Conservation (phyloP, 1,140 invertebrate genomes). For the Lordiphosa collinella region DNA sequence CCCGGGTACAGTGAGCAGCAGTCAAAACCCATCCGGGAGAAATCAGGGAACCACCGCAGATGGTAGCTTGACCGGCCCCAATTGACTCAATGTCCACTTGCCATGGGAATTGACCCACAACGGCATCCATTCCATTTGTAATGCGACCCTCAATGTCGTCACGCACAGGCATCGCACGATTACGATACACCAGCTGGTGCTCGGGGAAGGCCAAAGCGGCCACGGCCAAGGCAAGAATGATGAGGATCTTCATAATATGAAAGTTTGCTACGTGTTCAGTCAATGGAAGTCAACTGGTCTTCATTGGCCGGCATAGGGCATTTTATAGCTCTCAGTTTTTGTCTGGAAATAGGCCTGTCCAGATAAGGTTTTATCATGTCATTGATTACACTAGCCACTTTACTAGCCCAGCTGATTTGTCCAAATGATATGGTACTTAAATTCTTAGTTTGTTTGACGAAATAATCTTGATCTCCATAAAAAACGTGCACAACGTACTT, state of each 20-base stretch:
- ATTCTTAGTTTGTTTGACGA: too few relatives aligned
- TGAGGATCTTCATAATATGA: slow-evolving; percentile 61
- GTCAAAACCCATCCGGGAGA: slow-evolving; percentile 81
- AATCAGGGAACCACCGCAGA: slow-evolving; percentile 84
- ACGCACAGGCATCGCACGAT: slow-evolving; percentile 43
- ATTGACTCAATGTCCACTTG: slow-evolving; percentile 80
- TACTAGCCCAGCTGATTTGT: too few relatives aligned
- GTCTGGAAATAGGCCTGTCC: not conserved
- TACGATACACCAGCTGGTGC: slow-evolving; percentile 29
- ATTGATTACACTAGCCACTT: too few relatives aligned
- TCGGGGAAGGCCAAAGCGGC: slow-evolving; percentile 51
- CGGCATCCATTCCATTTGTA: slow-evolving; percentile 59
- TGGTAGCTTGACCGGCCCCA: slow-evolving; percentile 15
- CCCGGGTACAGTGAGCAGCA: slow-evolving; percentile 82
- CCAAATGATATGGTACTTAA: too few relatives aligned
- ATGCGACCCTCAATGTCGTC: slow-evolving; percentile 66
- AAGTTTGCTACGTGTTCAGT: slow-evolving; percentile 1
- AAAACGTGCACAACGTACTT: too few relatives aligned
- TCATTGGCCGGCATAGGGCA: not conserved
- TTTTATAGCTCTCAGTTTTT: slow-evolving; percentile 34
- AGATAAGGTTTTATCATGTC: too few relatives aligned
- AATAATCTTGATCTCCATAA: too few relatives aligned
- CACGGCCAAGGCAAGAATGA: slow-evolving; percentile 61
- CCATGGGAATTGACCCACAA: slow-evolving; percentile 80
- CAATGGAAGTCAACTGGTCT: slow-evolving; percentile 47